Base-by-base conservation (phyloP, 2,888 invertebrate species). In the Chelonus formosanus region DNA sequence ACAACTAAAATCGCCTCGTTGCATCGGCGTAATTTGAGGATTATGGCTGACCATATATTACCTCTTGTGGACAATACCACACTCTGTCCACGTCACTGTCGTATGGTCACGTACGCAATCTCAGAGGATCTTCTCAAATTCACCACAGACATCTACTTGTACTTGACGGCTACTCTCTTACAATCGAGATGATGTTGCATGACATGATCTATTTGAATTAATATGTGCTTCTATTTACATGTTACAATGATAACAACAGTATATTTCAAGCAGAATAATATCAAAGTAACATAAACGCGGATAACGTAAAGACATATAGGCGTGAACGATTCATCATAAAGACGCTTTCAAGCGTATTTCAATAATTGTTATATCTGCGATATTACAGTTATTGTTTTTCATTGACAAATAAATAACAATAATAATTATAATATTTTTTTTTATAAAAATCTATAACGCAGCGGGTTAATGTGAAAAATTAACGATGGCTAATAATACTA, bases 31-130 rank as follows among this genome's bases (percentile, higher is more conserved):
- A 79, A 80, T 80, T 78, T 74, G 75, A 73, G 78, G 78, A 79
- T 80, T 79, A 80, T 71, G 75, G 72, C 64, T 63, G 75, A 73
- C 75, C 80, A 75, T 79, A 79, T 76, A 79, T 78, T 78, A 78
- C 73, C 70, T 55, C 58, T 62, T 54, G 55, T 67, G 75, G 78
- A 80, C 79, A 80, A 80, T 78, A 72, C 71, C 72, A 59, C 47
- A 45, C n/a, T 36, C 44, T 57, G 43, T 48, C 44, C 58, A 43
- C 58, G 4, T 61, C 36, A 35, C 44, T 34, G 59, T 45, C 58
- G 53, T 36, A 78, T 76, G 78, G 78, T 79, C 78, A 76, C 74
- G 73, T 74, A 71, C 73, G 74, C 78, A 78, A 80, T 78, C 78
- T 77, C 67, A 61, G 64, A 72, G 77, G 76, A 76, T 78, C 78